A percentile compares a stretch with the other conserved stretches of the same genome.
phyloP scores from a whole-genome alignment of 2,888 invertebrate genomes.

The Iselma pallidipennis region DNA sequence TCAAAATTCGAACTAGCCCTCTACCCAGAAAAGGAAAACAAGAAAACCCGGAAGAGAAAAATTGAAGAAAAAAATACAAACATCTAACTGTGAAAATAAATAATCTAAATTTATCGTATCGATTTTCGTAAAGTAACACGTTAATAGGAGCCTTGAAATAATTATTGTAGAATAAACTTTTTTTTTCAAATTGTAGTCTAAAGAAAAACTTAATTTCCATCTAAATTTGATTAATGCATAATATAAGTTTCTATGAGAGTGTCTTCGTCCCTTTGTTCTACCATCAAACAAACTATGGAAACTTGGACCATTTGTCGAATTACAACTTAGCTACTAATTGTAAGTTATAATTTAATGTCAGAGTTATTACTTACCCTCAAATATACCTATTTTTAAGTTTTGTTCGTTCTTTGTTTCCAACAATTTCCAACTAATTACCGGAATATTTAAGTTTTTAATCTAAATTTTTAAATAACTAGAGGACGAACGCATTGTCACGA shows the following conservation, averaged over 20 bases:
- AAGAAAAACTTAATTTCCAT: background rate
- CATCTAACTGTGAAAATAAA: background rate
- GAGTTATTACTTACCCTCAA: too few relatives aligned
- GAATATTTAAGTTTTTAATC: too few relatives aligned
- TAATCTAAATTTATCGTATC: background rate
- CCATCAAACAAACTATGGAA: background rate
- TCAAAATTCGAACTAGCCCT: too few relatives aligned
- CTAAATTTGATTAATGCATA: background rate
- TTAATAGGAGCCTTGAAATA: too few relatives aligned
- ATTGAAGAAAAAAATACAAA: too few relatives aligned
- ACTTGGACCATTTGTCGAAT: background rate
- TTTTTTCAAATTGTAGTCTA: too few relatives aligned
- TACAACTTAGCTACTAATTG: background rate
- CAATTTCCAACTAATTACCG: too few relatives aligned
- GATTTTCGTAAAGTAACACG: background rate
- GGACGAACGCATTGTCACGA: too few relatives aligned
- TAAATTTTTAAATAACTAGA: too few relatives aligned
- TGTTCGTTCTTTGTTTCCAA: too few relatives aligned
- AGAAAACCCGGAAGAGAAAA: too few relatives aligned
- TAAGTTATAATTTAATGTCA: background rate
- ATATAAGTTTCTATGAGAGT: background rate
- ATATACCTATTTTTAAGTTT: too few relatives aligned
- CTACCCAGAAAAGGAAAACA: background rate
- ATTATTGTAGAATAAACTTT: background rate
- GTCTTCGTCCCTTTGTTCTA: background rate